Base-by-base conservation (phyloP, 2,888 invertebrate genomes). In the Eristalis arbustorum region DNA sequence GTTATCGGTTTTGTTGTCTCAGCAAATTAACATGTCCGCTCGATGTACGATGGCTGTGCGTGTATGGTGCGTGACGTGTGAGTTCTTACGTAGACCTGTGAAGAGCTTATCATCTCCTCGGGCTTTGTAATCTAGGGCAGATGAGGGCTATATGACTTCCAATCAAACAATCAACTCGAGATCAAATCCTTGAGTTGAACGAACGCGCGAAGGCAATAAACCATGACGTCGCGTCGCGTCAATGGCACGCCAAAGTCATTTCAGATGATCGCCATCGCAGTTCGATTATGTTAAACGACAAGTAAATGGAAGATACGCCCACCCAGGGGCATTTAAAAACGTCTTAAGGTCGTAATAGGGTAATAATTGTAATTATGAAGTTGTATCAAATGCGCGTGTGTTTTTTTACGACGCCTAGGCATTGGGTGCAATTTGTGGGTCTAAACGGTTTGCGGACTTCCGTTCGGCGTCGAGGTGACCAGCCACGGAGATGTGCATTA, bases 1-100 rank as follows among this genome's bases (percentile, higher is more conserved):
- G 73, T 80, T 68, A 61, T 62, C 67, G 57, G 42, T 72, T 78
- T 73, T 80, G 67, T 80, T 80, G 23, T 63, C 18, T 31, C 34
- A 74, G 62, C 37, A 67, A 74, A 80, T 80, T 74, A 80, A 67
- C 73, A 80, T 68, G 37, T 67, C 22, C 18, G 31, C 49, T 6
- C 42, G 42, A 22, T 62, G 49, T 23, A 18, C 11, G 40, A 37
- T 13, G 13, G 3, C 13, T 37, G n/a, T 34, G 34, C 14, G 31
- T 11, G 37, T 37, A 49, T 11, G 18, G 13, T 67, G 56, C 11
- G 14, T 71, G 63, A 64, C 57, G 49, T 75, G 73, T 40, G 73
- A 68, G 31, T 61, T 74, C 62, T 67, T 56, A 74, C 80, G 67
- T 74, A n/a, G 13, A 68, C 62, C 56, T 28, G 67, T 68, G 73